A percentile compares a stretch with the other conserved stretches of the same genome.
Evolutionary conservation across 2,113 vertebrate genomes (phyloP).

Genomic region (Beaufortia kweichowensis): DNA sequence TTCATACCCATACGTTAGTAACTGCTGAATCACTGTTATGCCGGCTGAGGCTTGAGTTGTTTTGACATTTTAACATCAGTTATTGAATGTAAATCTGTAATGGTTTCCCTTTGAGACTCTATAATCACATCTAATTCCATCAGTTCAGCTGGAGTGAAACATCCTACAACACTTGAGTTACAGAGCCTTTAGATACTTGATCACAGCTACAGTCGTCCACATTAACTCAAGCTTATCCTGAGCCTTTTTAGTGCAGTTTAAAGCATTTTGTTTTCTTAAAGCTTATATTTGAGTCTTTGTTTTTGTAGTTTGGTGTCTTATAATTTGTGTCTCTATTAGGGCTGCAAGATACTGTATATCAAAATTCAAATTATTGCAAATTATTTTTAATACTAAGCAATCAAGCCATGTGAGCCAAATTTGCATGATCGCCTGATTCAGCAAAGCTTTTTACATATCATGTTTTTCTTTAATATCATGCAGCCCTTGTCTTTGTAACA

Average conservation of each 20-base stretch:
- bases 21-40: background rate
- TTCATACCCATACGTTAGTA: slow-evolving; percentile 1
- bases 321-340: background rate
- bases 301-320: background rate
- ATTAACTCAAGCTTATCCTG: slow-evolving; percentile 10
- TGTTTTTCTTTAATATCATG: too few species aligned
- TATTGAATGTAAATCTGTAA: slow-evolving; percentile 17
- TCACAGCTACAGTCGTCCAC: slow-evolving; percentile 25
- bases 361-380: too few species aligned
- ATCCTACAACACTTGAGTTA: slow-evolving; percentile 48
- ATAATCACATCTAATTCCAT: slow-evolving; percentile 23
- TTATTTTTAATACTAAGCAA: too few species aligned
- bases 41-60: background rate
- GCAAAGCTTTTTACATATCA: too few species aligned
- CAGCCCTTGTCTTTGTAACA: too few species aligned
- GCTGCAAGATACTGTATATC: too few species aligned
- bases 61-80: slow-evolving; percentile 27
- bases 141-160: slow-evolving; percentile 46
- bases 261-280: background rate
- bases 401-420: too few species aligned
- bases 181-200: slow-evolving; percentile 44
- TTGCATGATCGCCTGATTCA: too few species aligned
- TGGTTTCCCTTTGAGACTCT: slow-evolving; percentile 7
- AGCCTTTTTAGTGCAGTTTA: background rate
- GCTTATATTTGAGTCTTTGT: background rate